phyloP scores from a whole-genome alignment of 2,888 invertebrate genomes.

The Drosophila birchii region DNA sequence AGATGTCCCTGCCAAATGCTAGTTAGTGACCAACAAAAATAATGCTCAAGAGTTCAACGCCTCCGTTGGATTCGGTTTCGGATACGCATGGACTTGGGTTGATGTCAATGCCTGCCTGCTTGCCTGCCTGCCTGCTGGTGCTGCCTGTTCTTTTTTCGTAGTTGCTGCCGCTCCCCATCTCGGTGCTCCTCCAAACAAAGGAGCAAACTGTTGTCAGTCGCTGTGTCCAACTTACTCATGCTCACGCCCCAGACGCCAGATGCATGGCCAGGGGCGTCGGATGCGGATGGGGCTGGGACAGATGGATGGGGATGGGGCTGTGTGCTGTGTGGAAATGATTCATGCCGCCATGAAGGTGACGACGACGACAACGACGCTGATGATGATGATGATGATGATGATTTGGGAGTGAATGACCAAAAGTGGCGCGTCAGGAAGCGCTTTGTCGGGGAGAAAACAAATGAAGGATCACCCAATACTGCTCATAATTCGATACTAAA shows the following conservation, averaged over 20 bases:
- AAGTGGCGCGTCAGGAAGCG: slow-evolving; percentile 60
- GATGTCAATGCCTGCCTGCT: slow-evolving; percentile 18
- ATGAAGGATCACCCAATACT: background rate
- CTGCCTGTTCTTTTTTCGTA: slow-evolving; percentile 7
- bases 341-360: slow-evolving; percentile 22
- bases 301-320: slow-evolving; percentile 5
- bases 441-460: background rate
- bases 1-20: background rate
- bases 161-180: slow-evolving; percentile 1
- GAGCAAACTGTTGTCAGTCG: slow-evolving; percentile 23
- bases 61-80: background rate
- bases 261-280: background rate
- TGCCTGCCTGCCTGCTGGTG: background rate
- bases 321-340: slow-evolving; percentile 46
- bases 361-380: slow-evolving; percentile 6
- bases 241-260: slow-evolving; percentile 26
- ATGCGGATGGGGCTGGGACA: slow-evolving; percentile 2
- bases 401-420: slow-evolving; percentile 45
- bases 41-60: background rate
- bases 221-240: slow-evolving; percentile 12
- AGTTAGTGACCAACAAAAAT: slow-evolving; percentile 12
- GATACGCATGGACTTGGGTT: slow-evolving; percentile 3
- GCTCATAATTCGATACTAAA: background rate
- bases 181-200: slow-evolving; percentile 19
- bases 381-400: slow-evolving; percentile 2